Evolutionary conservation across 2,113 vertebrate species (phyloP).

Genomic region (Erpornis zantholeuca): DNA sequence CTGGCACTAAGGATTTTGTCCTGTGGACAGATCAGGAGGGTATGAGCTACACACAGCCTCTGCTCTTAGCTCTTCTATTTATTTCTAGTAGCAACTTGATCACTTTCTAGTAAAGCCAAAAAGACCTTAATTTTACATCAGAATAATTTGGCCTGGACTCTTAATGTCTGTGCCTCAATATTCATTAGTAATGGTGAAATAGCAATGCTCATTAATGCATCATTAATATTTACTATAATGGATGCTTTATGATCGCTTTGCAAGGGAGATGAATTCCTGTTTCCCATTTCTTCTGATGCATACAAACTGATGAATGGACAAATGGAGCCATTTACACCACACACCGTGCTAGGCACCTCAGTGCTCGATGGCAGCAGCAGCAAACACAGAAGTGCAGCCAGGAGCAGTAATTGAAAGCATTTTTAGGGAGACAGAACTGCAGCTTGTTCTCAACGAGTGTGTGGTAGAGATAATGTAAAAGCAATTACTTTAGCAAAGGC

Average conservation of each 20-base stretch:
- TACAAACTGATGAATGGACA: neutral
- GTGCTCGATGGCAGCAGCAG: neutral
- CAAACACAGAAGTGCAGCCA: neutral
- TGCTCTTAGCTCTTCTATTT: neutral
- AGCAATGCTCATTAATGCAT: neutral
- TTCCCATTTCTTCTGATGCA: neutral
- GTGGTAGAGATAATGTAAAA: conserved; percentile 44
- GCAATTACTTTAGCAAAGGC: conserved; percentile 49
- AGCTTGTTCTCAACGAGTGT: neutral
- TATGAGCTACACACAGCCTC: neutral
- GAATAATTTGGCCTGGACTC: neutral
- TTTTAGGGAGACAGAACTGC: neutral
- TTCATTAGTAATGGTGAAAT: neutral
- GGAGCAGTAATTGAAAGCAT: neutral
- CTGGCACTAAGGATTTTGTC: neutral
- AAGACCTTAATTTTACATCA: neutral
- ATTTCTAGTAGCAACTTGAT: neutral
- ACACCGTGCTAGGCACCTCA: neutral
- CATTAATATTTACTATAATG: neutral
- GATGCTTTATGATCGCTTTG: neutral
- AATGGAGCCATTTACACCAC: neutral
- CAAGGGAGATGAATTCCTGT: neutral
- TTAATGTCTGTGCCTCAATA: neutral
- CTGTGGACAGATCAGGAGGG: neutral
- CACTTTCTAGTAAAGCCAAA: neutral